Percentiles rank a stretch among this genome's conserved stretches.
phyloP scores from a whole-genome alignment of 2,888 invertebrate genomes.

The Pseudococcus jackbeardsleyi region DNA sequence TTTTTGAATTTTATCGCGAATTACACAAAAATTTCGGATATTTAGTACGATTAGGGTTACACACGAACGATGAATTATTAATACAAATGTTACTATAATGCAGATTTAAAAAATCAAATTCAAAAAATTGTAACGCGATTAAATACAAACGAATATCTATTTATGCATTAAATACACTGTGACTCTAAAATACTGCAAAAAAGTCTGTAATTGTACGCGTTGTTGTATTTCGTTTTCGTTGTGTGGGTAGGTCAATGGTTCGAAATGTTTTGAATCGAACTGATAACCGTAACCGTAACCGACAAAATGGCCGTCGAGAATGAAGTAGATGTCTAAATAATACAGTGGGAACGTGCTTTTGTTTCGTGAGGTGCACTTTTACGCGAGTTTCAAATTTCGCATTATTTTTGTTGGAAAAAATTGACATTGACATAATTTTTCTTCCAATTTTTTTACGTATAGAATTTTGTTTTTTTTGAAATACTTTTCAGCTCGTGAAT shows the following conservation, averaged over 20 bases:
- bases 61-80: neutral
- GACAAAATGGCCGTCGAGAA: neutral
- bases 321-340: too few species aligned
- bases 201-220: slow-evolving; percentile 58
- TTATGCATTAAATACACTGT: slow-evolving; percentile 64
- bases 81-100: slow-evolving; percentile 27
- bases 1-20: slow-evolving; percentile 4
- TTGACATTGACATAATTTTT: too few species aligned
- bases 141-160: slow-evolving; percentile 64
- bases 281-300: neutral
- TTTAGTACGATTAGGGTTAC: neutral
- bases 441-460: too few species aligned
- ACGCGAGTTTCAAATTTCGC: too few species aligned
- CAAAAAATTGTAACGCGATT: slow-evolving; percentile 60
- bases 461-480: too few species aligned
- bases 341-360: too few species aligned
- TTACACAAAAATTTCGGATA: neutral
- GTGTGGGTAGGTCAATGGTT: slow-evolving; percentile 12
- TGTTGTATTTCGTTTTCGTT: slow-evolving; percentile 42
- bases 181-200: slow-evolving; percentile 58
- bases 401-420: too few species aligned
- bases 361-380: too few species aligned
- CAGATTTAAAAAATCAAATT: slow-evolving; percentile 21
- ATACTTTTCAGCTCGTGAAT: too few species aligned
- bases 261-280: neutral